Evolutionary conservation across 2,888 invertebrate species (phyloP), one percentile per base, ranked within the genome.

Genomic region (Podabrus alpinus): DNA sequence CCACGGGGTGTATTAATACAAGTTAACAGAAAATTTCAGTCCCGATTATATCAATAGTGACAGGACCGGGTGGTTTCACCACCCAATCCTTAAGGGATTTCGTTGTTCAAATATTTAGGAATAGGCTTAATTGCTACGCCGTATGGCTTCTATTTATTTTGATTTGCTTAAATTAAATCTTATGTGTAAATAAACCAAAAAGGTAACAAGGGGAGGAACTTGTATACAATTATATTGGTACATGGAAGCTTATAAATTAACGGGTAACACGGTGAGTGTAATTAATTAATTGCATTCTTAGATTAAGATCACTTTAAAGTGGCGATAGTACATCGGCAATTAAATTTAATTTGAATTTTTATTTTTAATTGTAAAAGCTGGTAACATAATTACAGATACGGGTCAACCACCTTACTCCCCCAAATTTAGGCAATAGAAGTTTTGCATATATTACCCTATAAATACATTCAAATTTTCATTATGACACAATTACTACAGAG

Each of bases 341-440:
- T 45, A n/a, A 45, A 45, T 45, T 45, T 45, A 45, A 45, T n/a
- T 24, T 24, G 24, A 24, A 24, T 24, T 45, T 45, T 45, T n/a
- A 45, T 64, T 64, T n/a, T 64, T 19, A 64, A 15, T 64, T 64
- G n/a, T 16, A 13, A 19, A 64, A 64, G 62, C 62, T 19, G 62
- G 10, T 64, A 61, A 61, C 16, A 19, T 19, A 64, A 64, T 64
- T 15, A 64, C 19, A 64, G 16, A 61, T 59, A 17, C 62, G 70
- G 70, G 70, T 71, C 70, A 71, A 71, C 70, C 19, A 71, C 70
- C 70, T 64, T 69, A 64, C 70, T 71, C 70, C 70, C 70, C 64
- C 70, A 66, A 71, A 69, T 64, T 17, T 64, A 16, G n/a, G 62
- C 62, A 64, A 64, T 64, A 16, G n/a, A 19, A 21, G 62, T 64